Evolutionary conservation across 2,113 vertebrate species (phyloP), one percentile per base, ranked within the genome.

Genomic region (Epinephelus cyanopodus): DNA sequence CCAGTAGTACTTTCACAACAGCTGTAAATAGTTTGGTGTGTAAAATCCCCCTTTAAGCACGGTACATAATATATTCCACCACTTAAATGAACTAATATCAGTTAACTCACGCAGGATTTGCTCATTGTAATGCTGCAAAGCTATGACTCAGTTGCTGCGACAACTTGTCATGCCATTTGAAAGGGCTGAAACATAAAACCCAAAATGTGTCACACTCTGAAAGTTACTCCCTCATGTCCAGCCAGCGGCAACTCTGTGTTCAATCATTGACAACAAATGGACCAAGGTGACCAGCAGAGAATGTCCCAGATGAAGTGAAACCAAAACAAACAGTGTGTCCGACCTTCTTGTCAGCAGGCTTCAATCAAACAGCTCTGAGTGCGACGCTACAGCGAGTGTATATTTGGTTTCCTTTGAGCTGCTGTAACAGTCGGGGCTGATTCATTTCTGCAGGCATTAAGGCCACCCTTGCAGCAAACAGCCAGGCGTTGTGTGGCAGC

Each of bases 391-490:
- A 47, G 74, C 15, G 7, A 56, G 69, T 87, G 84, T 88, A 80
- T 89, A 78, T 93, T 92, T 91, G 66, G 84, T 74, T 89, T 86
- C 52, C 72, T 92, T 29, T 67, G 76, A 86, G 78, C 79, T 45
- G 83, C 86, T 63, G 65, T 64, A 68, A 85, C 80, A 77, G 71
- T 77, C 66, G 25, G 64, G 18, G 62, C 57, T 78, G 78, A 83
- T 87, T 84, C 83, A 84, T 79, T 66, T 27, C 72, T 17, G 65
- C 74, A 74, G 77, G 62, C 72, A 18, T 61, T 68, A 60, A 57
- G 87, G 89, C 87, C 91, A 85, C 90, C 85, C 77, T 21, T n/a
- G 77, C 74, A 81, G 86, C 87, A 74, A 86, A 92, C 80, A 89
- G 82, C 78, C 86, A 63, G 66, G 81, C 73, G 80, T 79, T 90